phyloP scores from a whole-genome alignment of 2,888 invertebrate genomes.

The Eupsilia transversa region DNA sequence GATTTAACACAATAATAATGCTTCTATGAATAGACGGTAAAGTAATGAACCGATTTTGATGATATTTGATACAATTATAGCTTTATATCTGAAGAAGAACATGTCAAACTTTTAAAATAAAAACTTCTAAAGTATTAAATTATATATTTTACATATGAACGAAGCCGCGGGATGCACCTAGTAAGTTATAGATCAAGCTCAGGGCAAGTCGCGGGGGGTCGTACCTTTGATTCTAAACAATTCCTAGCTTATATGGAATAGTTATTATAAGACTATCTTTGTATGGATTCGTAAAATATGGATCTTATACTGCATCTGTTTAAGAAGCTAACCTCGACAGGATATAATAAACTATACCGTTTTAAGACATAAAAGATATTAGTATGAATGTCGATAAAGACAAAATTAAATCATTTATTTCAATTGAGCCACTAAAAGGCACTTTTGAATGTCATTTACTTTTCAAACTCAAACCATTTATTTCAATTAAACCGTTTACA shows the following conservation, averaged over 20 bases:
- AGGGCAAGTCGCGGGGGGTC: slow-evolving; percentile 24
- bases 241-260: slow-evolving; percentile 36
- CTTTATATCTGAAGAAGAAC: neutral
- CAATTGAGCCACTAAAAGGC: fast-evolving
- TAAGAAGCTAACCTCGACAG: slow-evolving; percentile 12
- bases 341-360: neutral
- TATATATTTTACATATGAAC: neutral
- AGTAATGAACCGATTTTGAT: neutral
- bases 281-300: slow-evolving; percentile 39
- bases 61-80: neutral
- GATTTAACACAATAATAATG: neutral
- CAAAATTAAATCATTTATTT: neutral
- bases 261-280: slow-evolving; percentile 33
- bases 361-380: neutral
- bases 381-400: neutral
- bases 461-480: no score
- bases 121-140: slow-evolving; percentile 6
- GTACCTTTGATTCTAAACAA: slow-evolving; percentile 25
- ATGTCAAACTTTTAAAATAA: neutral
- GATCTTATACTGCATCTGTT: slow-evolving; percentile 25
- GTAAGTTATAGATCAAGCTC: slow-evolving; percentile 30
- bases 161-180: slow-evolving; percentile 9
- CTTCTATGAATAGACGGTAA: neutral
- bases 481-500: no score
- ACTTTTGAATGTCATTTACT: neutral